Conservation (phyloP, 2,888 invertebrate species). For the Meteorus colon region DNA sequence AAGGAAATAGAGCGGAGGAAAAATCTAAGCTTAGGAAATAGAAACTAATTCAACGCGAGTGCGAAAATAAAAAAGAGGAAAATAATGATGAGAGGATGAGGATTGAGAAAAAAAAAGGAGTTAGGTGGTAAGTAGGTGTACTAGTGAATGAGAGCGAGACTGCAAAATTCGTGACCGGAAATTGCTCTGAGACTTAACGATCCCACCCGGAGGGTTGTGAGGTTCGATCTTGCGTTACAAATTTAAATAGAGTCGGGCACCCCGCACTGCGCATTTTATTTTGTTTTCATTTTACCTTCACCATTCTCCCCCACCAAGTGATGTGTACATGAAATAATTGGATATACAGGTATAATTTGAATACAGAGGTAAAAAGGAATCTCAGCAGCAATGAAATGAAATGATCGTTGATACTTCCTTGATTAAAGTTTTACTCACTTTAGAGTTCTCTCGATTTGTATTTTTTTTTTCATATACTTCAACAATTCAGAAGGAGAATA, state of each 20-base stretch:
- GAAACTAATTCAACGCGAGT: slow-evolving; percentile 34
- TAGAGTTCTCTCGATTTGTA: no score
- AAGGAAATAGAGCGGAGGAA: slow-evolving; percentile 17
- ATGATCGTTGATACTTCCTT: no score
- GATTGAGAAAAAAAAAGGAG: slow-evolving; percentile 27
- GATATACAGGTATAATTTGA: slow-evolving; percentile 1
- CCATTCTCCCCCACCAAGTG: not conserved
- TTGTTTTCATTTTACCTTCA: not conserved
- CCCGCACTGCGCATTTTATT: not conserved
- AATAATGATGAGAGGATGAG: not conserved
- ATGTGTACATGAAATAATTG: slow-evolving; percentile 12
- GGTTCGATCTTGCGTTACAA: slow-evolving; percentile 54
- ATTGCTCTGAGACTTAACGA: slow-evolving; percentile 54
- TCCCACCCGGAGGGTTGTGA: slow-evolving; percentile 44
- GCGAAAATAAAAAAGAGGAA: slow-evolving; percentile 26
- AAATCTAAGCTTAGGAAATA: slow-evolving; percentile 15
- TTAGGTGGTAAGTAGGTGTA: slow-evolving; percentile 10
- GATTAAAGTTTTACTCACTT: no score
- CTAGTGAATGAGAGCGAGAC: slow-evolving; percentile 37
- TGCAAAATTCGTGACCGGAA: slow-evolving; percentile 47
- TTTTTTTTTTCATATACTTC: no score
- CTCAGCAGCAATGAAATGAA: no score
- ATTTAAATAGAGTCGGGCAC: slow-evolving; percentile 50
- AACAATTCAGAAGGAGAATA: no score
- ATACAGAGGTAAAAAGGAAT: no score